Conservation (phyloP, 1,140 invertebrate genomes). For the Condylostylus longicornis region DNA sequence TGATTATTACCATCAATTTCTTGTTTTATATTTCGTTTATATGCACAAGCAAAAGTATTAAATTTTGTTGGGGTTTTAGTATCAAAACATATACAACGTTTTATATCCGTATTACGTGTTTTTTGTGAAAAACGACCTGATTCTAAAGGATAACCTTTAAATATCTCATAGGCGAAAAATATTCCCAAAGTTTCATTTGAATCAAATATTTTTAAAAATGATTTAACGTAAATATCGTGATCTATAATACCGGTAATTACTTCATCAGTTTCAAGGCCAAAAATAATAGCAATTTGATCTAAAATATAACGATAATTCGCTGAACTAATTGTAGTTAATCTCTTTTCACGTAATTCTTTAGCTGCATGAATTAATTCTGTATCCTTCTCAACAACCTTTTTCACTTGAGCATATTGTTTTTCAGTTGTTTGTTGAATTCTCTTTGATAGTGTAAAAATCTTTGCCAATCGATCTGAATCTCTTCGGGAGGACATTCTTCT, state of each 20-base stretch:
- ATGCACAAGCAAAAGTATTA: slow-evolving; percentile 39
- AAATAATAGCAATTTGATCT: slow-evolving; percentile 44
- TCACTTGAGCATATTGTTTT: background rate
- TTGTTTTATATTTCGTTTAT: slow-evolving; percentile 33
- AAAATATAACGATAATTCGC: slow-evolving; percentile 44
- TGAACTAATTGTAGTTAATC: slow-evolving; percentile 36
- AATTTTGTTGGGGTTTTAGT: slow-evolving; percentile 33
- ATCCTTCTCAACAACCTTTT: background rate
- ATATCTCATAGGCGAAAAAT: slow-evolving; percentile 38
- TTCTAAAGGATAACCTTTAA: slow-evolving; percentile 31
- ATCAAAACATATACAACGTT: slow-evolving; percentile 36
- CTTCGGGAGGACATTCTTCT: too few species aligned
- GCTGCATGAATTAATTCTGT: slow-evolving; percentile 24
- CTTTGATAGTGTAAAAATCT: too few species aligned
- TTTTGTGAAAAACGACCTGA: slow-evolving; percentile 36
- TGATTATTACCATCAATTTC: slow-evolving; percentile 38
- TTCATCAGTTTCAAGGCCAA: slow-evolving; percentile 35
- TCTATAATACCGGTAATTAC: slow-evolving; percentile 50
- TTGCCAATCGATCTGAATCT: too few species aligned
- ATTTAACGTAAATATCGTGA: slow-evolving; percentile 39
- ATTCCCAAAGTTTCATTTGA: slow-evolving; percentile 34
- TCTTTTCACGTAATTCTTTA: slow-evolving; percentile 35
- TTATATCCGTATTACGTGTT: slow-evolving; percentile 27
- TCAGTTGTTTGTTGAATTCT: too few species aligned
- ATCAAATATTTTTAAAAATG: slow-evolving; percentile 38